phyloP scores from a whole-genome alignment of 2,113 vertebrate species.

The Narcine bancroftii region DNA sequence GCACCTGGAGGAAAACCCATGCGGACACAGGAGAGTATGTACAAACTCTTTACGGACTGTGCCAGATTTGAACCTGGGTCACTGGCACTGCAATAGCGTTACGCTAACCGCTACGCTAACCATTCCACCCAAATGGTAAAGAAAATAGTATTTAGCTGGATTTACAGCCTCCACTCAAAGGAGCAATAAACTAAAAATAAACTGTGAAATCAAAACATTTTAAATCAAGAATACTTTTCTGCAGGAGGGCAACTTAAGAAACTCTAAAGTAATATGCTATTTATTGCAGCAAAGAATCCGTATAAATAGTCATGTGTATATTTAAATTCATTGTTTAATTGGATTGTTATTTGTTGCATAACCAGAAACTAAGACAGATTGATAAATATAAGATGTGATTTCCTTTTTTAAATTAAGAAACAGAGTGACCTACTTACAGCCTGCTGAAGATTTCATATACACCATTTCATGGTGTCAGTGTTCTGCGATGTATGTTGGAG shows the following conservation, averaged over 20 bases:
- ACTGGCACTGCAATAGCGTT: no score
- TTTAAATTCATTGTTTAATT: background rate
- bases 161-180: background rate
- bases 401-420: background rate
- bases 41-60: no score
- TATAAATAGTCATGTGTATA: background rate
- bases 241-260: background rate
- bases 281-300: background rate
- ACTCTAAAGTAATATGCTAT: background rate
- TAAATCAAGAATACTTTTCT: background rate
- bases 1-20: no score
- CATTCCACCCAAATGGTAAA: no score
- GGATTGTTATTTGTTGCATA: background rate
- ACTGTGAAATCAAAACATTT: conserved; percentile 1
- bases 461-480: background rate
- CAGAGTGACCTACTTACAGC: background rate
- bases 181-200: background rate
- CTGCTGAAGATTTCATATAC: background rate
- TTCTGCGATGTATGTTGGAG: background rate
- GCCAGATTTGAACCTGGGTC: no score
- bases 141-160: background rate
- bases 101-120: no score
- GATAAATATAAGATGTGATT: background rate
- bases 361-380: background rate
- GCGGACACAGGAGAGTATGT: no score